These are phyloP conservation scores for Cheumatopsyche charites DNA, from an alignment of 1,140 invertebrate species.

Conservation along the genomic window DNA sequence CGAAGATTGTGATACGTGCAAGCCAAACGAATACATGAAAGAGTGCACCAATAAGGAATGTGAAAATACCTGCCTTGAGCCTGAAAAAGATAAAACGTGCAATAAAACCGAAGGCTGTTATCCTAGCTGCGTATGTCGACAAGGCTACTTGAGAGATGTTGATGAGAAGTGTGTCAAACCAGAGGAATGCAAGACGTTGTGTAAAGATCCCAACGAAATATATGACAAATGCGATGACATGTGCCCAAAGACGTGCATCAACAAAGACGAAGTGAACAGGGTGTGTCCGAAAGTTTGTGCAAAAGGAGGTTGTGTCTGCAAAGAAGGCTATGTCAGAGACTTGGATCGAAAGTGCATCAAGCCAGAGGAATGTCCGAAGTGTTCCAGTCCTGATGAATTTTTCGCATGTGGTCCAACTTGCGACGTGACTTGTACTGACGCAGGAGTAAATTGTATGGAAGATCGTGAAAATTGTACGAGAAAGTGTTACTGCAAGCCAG, in stretches of 20 bases:
- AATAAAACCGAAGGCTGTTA: not conserved
- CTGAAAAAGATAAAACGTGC: not conserved
- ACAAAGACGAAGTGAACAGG: not conserved
- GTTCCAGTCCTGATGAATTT: not conserved
- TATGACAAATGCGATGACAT: constrained; percentile 4
- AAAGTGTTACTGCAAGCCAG: constrained; percentile 12
- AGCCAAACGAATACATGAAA: not conserved
- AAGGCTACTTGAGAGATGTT: not conserved
- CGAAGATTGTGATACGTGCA: constrained; percentile 11
- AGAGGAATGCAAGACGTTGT: not conserved
- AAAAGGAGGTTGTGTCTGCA: constrained; percentile 14
- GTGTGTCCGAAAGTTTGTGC: not conserved
- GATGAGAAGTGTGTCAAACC: not conserved
- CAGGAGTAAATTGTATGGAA: constrained; percentile 35
- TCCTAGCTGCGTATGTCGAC: constrained; percentile 35
- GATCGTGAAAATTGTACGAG: constrained; percentile 36
- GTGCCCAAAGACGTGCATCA: constrained; percentile 11
- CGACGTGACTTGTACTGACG: constrained; percentile 36
- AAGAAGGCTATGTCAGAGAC: not conserved
- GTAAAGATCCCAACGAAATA: constrained; percentile 10
- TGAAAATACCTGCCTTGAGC: not conserved
- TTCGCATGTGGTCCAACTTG: constrained; percentile 38
- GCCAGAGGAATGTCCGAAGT: constrained; percentile 9
- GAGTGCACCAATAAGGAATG: constrained; percentile 6
- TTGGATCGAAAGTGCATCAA: not conserved